Conservation (phyloP, 2,113 vertebrate species). For the Muntiacus muntjak region DNA sequence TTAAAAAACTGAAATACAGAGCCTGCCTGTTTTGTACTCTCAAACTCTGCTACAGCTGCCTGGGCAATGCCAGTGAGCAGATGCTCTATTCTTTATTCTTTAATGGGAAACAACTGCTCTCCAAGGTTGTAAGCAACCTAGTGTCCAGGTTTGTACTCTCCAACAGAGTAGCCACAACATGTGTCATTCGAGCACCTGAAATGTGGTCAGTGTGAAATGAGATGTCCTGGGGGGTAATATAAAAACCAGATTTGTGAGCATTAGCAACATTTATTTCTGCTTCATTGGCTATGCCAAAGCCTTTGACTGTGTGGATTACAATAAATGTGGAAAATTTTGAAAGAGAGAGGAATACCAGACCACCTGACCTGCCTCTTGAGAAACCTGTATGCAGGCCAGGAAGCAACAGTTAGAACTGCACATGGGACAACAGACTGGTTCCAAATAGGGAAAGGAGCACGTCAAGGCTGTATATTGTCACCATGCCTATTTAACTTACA, state of each 20-base stretch:
- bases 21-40: background rate
- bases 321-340: background rate
- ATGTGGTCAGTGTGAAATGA: background rate
- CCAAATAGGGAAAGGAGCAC: background rate
- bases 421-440: background rate
- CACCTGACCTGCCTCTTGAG: background rate
- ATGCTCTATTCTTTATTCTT: background rate
- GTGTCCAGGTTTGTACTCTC: background rate
- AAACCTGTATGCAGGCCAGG: background rate
- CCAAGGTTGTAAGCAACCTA: background rate
- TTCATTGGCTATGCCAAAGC: background rate
- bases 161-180: fast-evolving
- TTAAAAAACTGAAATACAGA: background rate
- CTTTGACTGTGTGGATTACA: background rate
- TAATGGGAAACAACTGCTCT: background rate
- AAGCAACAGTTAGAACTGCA: background rate
- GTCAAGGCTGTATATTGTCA: background rate
- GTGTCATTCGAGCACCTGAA: background rate
- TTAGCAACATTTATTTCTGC: background rate
- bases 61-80: background rate
- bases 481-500: background rate
- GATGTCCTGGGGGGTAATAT: background rate
- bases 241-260: background rate
- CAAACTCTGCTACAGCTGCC: background rate
- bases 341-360: background rate